A percentile compares a stretch with the other conserved stretches of the same genome.
Conservation (phyloP, 64 coral and sea anemone genomes). For the Actinia tenebrosa region DNA sequence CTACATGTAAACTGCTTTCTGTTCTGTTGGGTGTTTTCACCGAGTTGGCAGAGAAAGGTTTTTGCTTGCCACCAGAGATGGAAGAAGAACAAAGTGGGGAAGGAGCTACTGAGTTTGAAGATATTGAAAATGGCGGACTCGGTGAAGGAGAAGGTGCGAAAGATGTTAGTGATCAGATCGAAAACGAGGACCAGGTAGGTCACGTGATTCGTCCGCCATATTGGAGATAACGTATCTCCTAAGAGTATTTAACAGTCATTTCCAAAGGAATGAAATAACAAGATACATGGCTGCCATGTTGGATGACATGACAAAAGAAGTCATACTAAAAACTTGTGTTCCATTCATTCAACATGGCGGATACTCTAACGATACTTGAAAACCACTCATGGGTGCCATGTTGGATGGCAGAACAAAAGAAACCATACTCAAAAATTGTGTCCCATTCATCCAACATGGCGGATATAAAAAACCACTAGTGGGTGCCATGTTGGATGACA, state of each 20-base stretch:
- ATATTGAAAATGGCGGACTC: slow-evolving; percentile 79
- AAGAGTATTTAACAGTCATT: no score
- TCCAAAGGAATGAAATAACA: no score
- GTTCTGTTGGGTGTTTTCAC: slow-evolving; percentile 80
- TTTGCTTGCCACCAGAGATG: slow-evolving; percentile 90
- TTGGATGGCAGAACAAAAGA: no score
- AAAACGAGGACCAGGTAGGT: slow-evolving; percentile 94
- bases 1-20: slow-evolving; percentile 72
- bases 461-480: neutral
- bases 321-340: no score
- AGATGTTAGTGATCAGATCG: slow-evolving; percentile 98
- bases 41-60: slow-evolving; percentile 67
- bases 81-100: slow-evolving; percentile 75
- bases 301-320: no score
- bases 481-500: no score
- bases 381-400: no score
- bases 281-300: no score
- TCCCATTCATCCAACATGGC: neutral
- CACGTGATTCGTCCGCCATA: neutral
- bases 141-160: slow-evolving; percentile 94
- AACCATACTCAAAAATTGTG: no score
- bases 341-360: neutral
- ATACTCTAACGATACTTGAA: no score
- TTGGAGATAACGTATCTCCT: neutral
- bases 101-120: slow-evolving; percentile 78